These are phyloP conservation scores for Trigoniulus corallinus DNA, from an alignment of 1,140 invertebrate species.

Conservation along the genomic window DNA sequence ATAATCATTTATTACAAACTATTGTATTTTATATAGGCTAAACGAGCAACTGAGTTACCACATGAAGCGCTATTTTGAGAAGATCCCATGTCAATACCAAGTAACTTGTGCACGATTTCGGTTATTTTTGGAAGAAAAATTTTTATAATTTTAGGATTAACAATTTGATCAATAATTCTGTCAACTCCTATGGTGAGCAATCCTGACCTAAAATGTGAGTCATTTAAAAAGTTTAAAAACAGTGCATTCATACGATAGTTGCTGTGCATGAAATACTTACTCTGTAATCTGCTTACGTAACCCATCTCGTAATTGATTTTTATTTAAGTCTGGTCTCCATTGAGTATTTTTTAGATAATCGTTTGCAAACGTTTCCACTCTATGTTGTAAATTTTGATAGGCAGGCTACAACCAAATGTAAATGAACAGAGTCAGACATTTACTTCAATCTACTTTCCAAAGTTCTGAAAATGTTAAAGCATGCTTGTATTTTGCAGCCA, in stretches of 20 bases:
- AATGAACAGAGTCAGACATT: neutral
- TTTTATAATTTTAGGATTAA: slow-evolving; percentile 71
- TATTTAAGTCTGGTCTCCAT: slow-evolving; percentile 77
- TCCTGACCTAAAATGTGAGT: slow-evolving; percentile 41
- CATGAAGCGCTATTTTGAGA: too few species aligned
- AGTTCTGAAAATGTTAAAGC: too few species aligned
- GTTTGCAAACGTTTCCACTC: slow-evolving; percentile 70
- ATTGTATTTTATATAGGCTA: too few species aligned
- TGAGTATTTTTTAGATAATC: slow-evolving; percentile 59
- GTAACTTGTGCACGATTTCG: slow-evolving; percentile 68
- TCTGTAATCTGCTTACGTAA: slow-evolving; percentile 75
- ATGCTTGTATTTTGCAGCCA: too few species aligned
- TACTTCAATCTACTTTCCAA: too few species aligned
- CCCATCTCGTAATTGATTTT: slow-evolving; percentile 77
- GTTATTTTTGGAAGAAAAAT: slow-evolving; percentile 80
- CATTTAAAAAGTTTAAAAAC: too few species aligned
- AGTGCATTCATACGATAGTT: neutral
- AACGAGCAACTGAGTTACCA: too few species aligned
- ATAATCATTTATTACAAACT: too few species aligned
- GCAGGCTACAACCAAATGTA: slow-evolving; percentile 47
- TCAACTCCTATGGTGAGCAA: slow-evolving; percentile 71
- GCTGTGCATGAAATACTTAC: slow-evolving; percentile 35
- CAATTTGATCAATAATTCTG: slow-evolving; percentile 85
- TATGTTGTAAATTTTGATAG: slow-evolving; percentile 76
- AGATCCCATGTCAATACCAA: too few species aligned